Base-by-base conservation (phyloP, 1,140 invertebrate genomes). In the Chelonus insularis region DNA sequence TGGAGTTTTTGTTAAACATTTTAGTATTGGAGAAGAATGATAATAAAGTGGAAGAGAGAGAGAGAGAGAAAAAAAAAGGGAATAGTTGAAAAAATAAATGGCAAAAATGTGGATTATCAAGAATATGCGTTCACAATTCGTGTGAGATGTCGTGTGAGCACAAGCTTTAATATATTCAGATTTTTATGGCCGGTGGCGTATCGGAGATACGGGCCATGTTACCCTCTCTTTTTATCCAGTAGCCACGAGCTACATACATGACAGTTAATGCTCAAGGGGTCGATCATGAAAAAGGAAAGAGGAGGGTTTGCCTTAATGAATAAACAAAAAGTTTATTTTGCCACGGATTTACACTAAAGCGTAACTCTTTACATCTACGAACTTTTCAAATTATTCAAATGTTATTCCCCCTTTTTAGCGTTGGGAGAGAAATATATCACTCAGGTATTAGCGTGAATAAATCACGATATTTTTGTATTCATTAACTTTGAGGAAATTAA, bases 271-370 rank as follows among this genome's bases (percentile, higher is more conserved):
- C n/a, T n/a, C n/a, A n/a, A n/a, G n/a, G 20, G 36, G 25, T 39
- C 37, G 37, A 39, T 39, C 14, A 39, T 39, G 11, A 34, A 34
- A 34, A 34, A 1, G 1, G 1, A 34, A 34, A 34, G 11, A 34
- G 11, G 11, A 37, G 43, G 64, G 32, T 68, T 74, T 70, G 65
- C 74, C 75, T n/a, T 81, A 79, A 81, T 78, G 77, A 81, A 81
- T 79, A 81, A 81, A 79, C 76, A 79, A 75, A 79, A 80, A 77
- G n/a, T 72, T 80, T 76, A 72, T 78, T 75, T 78, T 73, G 76
- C 72, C 70, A 77, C 68, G n/a, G n/a, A n/a, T n/a, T n/a, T n/a
- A n/a, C n/a, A n/a, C n/a, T n/a, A 77, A 79, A 80, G 77, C 77
- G 76, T 77, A 77, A 80, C 77, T 76, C 67, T 62, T 63, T 41